Evolutionary conservation across 2,113 vertebrate genomes (phyloP).

Genomic region (Labeo rohita): DNA sequence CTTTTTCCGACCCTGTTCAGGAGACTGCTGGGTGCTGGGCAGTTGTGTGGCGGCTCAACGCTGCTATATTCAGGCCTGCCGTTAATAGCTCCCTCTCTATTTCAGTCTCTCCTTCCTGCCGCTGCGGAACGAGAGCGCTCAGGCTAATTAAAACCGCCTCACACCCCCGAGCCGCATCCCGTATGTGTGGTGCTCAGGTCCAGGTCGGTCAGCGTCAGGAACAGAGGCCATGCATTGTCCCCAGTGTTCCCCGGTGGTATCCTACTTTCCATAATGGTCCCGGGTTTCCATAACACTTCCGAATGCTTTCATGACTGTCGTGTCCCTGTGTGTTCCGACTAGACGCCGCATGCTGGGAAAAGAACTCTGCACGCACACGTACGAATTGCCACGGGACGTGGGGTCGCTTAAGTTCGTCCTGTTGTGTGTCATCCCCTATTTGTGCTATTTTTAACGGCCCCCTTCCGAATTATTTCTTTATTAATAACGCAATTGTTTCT

Average conservation of each 20-base stretch:
- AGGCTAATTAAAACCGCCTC: slow-evolving; percentile 29
- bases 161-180: slow-evolving; percentile 14
- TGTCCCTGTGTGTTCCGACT: slow-evolving; percentile 28
- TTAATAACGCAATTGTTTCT: slow-evolving; percentile 36
- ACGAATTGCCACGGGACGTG: not conserved
- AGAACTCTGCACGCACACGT: not conserved
- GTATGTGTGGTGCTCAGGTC: slow-evolving; percentile 32
- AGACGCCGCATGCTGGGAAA: slow-evolving; percentile 26
- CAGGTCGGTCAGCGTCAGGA: slow-evolving; percentile 20
- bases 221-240: slow-evolving; percentile 40
- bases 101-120: slow-evolving; percentile 45
- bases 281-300: slow-evolving; percentile 33
- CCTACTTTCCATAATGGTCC: slow-evolving; percentile 29
- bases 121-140: slow-evolving; percentile 25
- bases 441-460: slow-evolving; percentile 23
- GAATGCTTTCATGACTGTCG: slow-evolving; percentile 31
- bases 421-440: slow-evolving; percentile 28
- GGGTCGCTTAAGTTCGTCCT: slow-evolving; percentile 34
- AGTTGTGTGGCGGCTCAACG: slow-evolving; percentile 10
- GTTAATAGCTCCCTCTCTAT: slow-evolving; percentile 43
- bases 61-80: slow-evolving; percentile 36
- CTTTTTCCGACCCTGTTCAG: slow-evolving; percentile 27
- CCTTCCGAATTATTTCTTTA: slow-evolving; percentile 26
- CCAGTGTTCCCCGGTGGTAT: slow-evolving; percentile 17
- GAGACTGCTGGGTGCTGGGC: slow-evolving; percentile 30